Base-by-base conservation (phyloP, 1,140 invertebrate species). In the Neodiprion pinetum region DNA sequence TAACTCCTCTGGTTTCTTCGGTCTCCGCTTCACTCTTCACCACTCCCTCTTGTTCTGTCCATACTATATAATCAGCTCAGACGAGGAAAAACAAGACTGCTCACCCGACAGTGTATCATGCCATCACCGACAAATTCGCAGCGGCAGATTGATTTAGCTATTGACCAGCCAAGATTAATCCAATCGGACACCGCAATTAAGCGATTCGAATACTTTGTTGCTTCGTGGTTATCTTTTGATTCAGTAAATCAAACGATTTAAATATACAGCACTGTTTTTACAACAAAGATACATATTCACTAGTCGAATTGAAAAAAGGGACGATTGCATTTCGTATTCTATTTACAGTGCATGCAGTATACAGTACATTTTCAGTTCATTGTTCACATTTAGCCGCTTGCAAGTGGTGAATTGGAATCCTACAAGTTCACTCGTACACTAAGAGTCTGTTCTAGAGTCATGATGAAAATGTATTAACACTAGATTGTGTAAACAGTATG, bases 31-130 rank as follows among this genome's bases (percentile, higher is more conserved):
- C 67, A 17, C 21, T 23, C 11, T 12, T 69, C 21, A 21, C 67
- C 17, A 47, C 53, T 61, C 4, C 67, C 70, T 50, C 48, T 71
- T 47, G 7, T 71, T 40, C 70, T 48, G 48, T 71, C 70, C 70
- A 50, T 17, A n/a, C 70, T 71, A 71, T 61, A 61, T 71, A 71
- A 71, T 71, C 70, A 71, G 70, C 48, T 71, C 21, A 40, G 70
- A 71, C 70, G 70, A 71, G 48, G 11, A 40, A 40, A 71, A 71
- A 71, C 70, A 50, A 71, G 70, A 71, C 70, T 71, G 70, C 48
- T n/a, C 28, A 49, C 48, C 70, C 70, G 70, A 71, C 70, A 50
- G 47, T 71, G 48, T 71, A 71, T 50, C 40, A 71, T 71, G 70
- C 70, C 70, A 50, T 50, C 70, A 14, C 40, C 23, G 70, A 71